Percentiles rank a stretch among this genome's conserved stretches.
Evolutionary conservation across 2,888 invertebrate species (phyloP).

Genomic region (Arrhopalites spinosus): DNA sequence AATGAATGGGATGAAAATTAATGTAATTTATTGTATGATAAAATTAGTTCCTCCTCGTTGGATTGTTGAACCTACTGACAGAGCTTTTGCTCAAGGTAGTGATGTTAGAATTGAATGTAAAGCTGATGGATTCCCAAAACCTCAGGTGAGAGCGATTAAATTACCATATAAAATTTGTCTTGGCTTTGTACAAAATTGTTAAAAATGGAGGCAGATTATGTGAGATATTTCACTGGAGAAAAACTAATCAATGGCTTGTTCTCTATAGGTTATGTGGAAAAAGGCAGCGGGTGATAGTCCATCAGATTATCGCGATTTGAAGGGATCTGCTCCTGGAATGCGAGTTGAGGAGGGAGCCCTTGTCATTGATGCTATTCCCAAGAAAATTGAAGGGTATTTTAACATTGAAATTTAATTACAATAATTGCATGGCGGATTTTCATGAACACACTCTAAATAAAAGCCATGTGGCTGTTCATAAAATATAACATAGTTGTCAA

Average conservation of each 20-base stretch:
- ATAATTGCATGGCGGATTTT: no score
- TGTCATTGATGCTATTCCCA: slow-evolving; percentile 85
- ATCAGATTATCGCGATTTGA: slow-evolving; percentile 90
- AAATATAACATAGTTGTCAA: no score
- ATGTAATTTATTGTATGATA: slow-evolving; percentile 41
- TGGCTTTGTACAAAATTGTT: no score
- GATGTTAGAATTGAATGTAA: slow-evolving; percentile 94
- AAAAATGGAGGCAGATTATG: no score
- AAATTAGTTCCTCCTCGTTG: slow-evolving; percentile 86
- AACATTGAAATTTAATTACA: no score
- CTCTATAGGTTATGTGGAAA: slow-evolving; percentile 79
- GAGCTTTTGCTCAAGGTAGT: slow-evolving; percentile 92
- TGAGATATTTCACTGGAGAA: no score
- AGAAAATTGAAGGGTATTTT: slow-evolving; percentile 82
- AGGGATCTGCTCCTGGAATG: slow-evolving; percentile 85
- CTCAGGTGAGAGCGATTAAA: slow-evolving; percentile 62
- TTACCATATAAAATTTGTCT: no score
- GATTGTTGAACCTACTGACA: slow-evolving; percentile 93
- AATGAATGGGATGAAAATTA: slow-evolving; percentile 34
- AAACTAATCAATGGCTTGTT: neutral
- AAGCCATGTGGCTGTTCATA: no score
- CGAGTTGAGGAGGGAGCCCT: slow-evolving; percentile 93
- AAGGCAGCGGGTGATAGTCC: slow-evolving; percentile 91
- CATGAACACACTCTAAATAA: no score
- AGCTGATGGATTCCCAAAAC: slow-evolving; percentile 94